These are phyloP conservation scores for Aspidiotus destructor DNA, from an alignment of 2,888 invertebrate genomes.

Conservation along the genomic window DNA sequence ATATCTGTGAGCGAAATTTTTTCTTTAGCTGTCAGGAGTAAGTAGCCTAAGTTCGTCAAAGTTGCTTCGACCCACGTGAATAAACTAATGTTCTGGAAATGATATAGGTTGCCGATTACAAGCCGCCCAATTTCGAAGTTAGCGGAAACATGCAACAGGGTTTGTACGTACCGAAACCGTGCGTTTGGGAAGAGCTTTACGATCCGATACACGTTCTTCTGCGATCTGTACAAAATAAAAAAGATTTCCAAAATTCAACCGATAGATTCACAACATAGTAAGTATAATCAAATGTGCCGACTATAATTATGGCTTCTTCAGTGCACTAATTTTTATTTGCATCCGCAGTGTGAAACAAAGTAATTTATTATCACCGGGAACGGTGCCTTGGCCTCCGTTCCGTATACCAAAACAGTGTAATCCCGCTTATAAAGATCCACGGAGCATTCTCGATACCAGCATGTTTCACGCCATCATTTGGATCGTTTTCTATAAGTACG, in stretches of 20 bases:
- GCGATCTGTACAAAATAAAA: constrained; percentile 70
- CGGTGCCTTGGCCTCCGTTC: constrained; percentile 72
- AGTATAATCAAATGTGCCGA: constrained; percentile 11
- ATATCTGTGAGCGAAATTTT: no score
- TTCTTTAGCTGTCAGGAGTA: no score
- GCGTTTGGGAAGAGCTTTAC: constrained; percentile 86
- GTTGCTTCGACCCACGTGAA: no score
- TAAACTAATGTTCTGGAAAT: no score
- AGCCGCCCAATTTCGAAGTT: constrained; percentile 78
- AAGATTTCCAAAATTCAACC: constrained; percentile 89
- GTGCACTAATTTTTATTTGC: constrained; percentile 35
- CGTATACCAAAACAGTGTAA: constrained; percentile 57
- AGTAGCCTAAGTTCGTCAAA: no score
- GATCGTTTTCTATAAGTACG: constrained; percentile 73
- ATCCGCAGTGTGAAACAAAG: constrained; percentile 41
- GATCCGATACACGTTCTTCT: constrained; percentile 88
- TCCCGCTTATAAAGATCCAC: constrained; percentile 58
- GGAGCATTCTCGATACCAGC: constrained; percentile 49
- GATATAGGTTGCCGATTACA: constrained; percentile 65
- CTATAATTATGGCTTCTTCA: neutral
- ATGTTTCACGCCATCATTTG: constrained; percentile 66
- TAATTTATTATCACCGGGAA: constrained; percentile 44
- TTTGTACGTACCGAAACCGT: constrained; percentile 71
- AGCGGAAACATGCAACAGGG: constrained; percentile 68
- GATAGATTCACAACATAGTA: constrained; percentile 56